phyloP scores from a whole-genome alignment of 2,113 vertebrate species.

The Stegostoma tigrinum region DNA sequence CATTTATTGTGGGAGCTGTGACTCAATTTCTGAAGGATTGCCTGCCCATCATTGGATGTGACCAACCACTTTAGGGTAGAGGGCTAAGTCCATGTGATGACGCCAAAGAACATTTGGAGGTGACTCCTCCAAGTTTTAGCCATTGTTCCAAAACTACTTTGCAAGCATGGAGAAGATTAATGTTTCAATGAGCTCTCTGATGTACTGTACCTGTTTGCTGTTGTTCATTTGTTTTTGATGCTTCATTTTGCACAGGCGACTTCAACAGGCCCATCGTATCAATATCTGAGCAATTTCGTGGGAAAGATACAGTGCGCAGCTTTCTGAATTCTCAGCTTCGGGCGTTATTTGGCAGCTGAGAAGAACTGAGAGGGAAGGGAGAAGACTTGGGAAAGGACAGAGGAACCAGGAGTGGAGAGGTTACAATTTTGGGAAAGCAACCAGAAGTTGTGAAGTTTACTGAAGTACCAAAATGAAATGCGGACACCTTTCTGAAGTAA shows the following conservation, averaged over 20 bases:
- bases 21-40: background rate
- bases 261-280: background rate
- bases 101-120: too few relatives aligned
- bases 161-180: background rate
- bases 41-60: background rate
- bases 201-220: background rate
- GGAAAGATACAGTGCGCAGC: too few relatives aligned
- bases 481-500: background rate
- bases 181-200: background rate
- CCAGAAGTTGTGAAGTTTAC: background rate
- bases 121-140: background rate
- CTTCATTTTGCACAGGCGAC: background rate
- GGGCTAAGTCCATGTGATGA: background rate
- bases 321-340: background rate
- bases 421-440: background rate
- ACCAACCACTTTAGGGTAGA: background rate
- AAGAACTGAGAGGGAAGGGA: background rate
- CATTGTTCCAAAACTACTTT: background rate
- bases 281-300: background rate
- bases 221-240: background rate
- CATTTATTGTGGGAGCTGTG: background rate
- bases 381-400: background rate
- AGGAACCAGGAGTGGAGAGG: background rate
- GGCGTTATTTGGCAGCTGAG: background rate
- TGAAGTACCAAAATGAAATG: background rate